A percentile compares a stretch with the other conserved stretches of the same genome.
Evolutionary conservation across 2,888 invertebrate species (phyloP).

Genomic region (Megamerina dolium): DNA sequence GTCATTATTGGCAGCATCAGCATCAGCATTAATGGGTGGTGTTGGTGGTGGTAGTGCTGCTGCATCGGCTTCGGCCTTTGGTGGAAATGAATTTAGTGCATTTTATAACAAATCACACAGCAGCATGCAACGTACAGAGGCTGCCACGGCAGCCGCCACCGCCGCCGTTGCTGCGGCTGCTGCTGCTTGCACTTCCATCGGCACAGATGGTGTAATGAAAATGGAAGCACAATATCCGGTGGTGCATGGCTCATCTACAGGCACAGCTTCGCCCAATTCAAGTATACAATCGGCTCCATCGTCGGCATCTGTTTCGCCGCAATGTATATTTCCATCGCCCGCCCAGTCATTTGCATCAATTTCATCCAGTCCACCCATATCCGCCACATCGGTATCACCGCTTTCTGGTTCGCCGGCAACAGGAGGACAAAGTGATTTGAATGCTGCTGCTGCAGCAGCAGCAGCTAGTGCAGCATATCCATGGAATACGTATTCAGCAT

Average conservation of each 20-base stretch:
- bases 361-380: conserved; percentile 35
- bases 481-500: conserved; percentile 40
- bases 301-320: conserved; percentile 48
- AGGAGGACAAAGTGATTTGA: conserved; percentile 23
- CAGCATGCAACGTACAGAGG: too few relatives aligned
- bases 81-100: not conserved
- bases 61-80: conserved; percentile 14
- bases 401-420: conserved; percentile 26
- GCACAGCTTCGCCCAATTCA: conserved; percentile 44
- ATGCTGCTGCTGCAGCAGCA: conserved; percentile 30
- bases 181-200: not conserved
- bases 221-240: conserved; percentile 47
- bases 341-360: conserved; percentile 43
- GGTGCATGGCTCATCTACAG: conserved; percentile 46
- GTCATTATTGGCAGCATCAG: conserved; percentile 14
- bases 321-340: conserved; percentile 44
- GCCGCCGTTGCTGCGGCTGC: conserved; percentile 7
- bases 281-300: conserved; percentile 43
- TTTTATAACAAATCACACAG: conserved; percentile 8
- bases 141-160: conserved; percentile 22
- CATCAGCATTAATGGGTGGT: too few relatives aligned
- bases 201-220: conserved; percentile 28
- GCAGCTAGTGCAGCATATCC: conserved; percentile 33
- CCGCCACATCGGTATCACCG: conserved; percentile 29
- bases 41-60: conserved; percentile 13